Evolutionary conservation across 2,888 invertebrate genomes (phyloP), one percentile per base, ranked within the genome.

Genomic region (Buathra laborator): DNA sequence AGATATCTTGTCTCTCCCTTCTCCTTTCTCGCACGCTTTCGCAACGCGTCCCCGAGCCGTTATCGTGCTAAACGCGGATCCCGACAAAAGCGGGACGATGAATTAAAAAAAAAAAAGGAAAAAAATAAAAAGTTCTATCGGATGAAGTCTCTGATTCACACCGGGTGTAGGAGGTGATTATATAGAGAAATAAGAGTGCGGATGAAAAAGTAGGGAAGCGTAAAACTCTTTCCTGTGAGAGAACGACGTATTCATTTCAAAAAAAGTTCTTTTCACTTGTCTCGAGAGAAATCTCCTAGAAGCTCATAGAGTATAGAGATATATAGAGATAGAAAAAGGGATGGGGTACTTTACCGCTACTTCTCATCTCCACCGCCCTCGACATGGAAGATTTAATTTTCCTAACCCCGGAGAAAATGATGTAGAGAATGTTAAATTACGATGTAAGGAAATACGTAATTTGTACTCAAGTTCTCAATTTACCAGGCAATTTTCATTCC

Each of bases 201-300:
- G 32, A 51, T 76, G 43, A 10, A 59, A 68, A 44, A 44, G 62
- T 68, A 37, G 3, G 24, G 59, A 5, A 29, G 37, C 6, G 37
- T 37, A 5, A 59, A 59, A 59, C 24, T 10, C 6, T 14, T 24
- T 51, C 24, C 48, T 19, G 72, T 14, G 59, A n/a, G 53, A 48
- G 68, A 24, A 19, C 46, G 29, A 9, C 70, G 46, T 37, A 70
- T 79, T 79, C 70, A 75, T 79, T 74, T 51, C 19, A 9, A 19
- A 70, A 19, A 70, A 83, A 70, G 68, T 81, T 76, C n/a, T 71
- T 67, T 44, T 48, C 74, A n/a, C 71, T 19, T 51, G 80, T 80
- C 83, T 76, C 83, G 24, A 44, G 83, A 80, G 80, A 84, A 80
- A 84, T 84, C 83, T 70, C 19, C n/a, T 7, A 46, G 43, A 59